Evolutionary conservation across 92 coral and sea anemone genomes (phyloP), one percentile per base, ranked within the genome.

Genomic region (Desmophyllum pertusum): DNA sequence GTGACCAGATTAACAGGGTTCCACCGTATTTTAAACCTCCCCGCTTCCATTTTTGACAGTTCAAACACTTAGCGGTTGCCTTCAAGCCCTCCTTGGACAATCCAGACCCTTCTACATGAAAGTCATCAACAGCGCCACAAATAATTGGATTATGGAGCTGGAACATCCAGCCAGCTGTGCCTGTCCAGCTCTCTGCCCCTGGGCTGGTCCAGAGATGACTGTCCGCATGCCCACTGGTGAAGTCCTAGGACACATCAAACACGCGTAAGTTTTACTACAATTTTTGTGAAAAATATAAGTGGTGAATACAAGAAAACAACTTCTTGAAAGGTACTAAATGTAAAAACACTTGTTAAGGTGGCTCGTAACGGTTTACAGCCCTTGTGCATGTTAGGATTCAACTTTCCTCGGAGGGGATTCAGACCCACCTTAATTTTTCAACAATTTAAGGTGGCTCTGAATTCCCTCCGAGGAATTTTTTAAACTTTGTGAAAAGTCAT

Each of bases 171-270:
- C 81, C 51, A 95, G 85, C 82, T 94, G 95, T 70, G 36, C 64
- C 57, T 77, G 93, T 19, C 98, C 98, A 14, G 88, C 55, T 33
- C 72, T 96, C 31, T 96, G 98, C 42, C 98, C 98, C 17, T 92
- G 98, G 98, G 83, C 92, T 38, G 82, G 86, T 35, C 93, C 98
- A 14, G 84, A 85, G 29, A 81, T 96, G 77, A 85, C 88, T 67
- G 89, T 90, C 36, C 90, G 98, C 46, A 85, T 94, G 87, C 92
- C 95, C 50, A 89, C 95, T 13, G 98, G 94, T 64, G 91, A 96
- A 78, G 89, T 92, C 27, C 85, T 96, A 62, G 98, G 98, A 37
- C 94, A 86, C 74, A 92, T 94, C 65, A 94, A 85, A 36, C 98
- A 94, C 78, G 50, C 93, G 98, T 96, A 87, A 41, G 93, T 81